A percentile compares a stretch with the other conserved stretches of the same genome.
Evolutionary conservation across 64 coral and sea anemone species (phyloP).

Genomic region (Anthopleura sola): DNA sequence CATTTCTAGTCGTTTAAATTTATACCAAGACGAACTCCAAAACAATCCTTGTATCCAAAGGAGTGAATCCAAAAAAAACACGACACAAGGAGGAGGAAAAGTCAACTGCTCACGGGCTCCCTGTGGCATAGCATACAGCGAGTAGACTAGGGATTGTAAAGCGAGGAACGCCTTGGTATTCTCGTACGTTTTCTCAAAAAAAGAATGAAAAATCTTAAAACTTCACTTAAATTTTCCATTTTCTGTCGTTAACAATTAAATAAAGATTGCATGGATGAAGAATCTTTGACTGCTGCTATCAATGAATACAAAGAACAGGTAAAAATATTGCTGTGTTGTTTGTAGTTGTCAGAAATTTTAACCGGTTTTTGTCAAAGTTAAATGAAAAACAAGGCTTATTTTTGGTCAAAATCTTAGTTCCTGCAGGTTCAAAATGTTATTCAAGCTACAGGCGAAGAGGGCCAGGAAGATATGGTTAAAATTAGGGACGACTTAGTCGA

Average conservation of each 20-base stretch:
- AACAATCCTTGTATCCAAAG: no score
- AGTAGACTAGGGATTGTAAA: background rate
- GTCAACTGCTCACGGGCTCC: background rate
- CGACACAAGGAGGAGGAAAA: no score
- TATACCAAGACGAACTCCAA: no score
- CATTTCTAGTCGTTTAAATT: no score
- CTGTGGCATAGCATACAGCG: background rate
- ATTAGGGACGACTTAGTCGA: conserved; percentile 79
- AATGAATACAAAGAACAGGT: conserved; percentile 65
- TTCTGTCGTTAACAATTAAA: background rate
- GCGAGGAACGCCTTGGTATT: background rate
- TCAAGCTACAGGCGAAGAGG: conserved; percentile 46
- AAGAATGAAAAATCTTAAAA: background rate
- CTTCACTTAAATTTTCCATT: background rate
- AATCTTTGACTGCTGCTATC: conserved; percentile 24
- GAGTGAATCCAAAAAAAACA: no score
- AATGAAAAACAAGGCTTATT: background rate
- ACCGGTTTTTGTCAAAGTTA: no score
- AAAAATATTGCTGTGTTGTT: background rate
- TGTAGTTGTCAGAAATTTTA: no score
- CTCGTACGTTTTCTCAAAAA: background rate
- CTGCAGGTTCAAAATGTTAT: conserved; percentile 70
- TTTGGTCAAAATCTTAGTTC: conserved; percentile 31
- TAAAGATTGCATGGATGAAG: conserved; percentile 42
- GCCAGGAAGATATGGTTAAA: conserved; percentile 68